Percentiles rank a stretch among this genome's conserved stretches.
phyloP scores from a whole-genome alignment of 2,113 vertebrate species.

The Prietella phreatophila region DNA sequence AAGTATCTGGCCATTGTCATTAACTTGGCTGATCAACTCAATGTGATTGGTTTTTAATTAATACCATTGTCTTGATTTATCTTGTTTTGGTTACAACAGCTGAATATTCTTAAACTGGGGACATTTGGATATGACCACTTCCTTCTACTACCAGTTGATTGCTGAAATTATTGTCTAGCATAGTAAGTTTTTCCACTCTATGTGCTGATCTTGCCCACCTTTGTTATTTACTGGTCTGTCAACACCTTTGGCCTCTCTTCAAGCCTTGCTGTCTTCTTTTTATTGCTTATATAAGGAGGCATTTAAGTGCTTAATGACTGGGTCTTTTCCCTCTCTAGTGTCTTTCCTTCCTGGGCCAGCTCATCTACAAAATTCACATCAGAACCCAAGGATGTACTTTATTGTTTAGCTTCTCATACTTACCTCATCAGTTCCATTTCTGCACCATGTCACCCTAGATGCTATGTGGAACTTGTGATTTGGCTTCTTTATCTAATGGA shows the following conservation, averaged over 20 bases:
- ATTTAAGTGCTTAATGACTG: not conserved
- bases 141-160: not conserved
- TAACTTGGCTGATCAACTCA: not conserved
- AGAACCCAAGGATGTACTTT: not conserved
- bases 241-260: not conserved
- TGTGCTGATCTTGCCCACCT: not conserved
- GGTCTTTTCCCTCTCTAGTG: not conserved
- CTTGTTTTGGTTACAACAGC: not conserved
- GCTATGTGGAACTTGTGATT: not conserved
- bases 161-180: not conserved
- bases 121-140: not conserved
- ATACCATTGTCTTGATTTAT: not conserved
- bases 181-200: not conserved
- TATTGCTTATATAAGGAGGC: not conserved
- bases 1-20: not conserved
- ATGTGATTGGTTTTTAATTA: not conserved
- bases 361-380: not conserved
- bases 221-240: not conserved
- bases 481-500: not conserved
- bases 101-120: not conserved
- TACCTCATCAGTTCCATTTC: not conserved
- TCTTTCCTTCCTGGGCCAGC: not conserved
- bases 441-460: not conserved
- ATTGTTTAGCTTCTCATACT: not conserved
- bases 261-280: not conserved